Evolutionary conservation across 2,113 vertebrate genomes (phyloP).

Genomic region (Hemiscyllium ocellatum): DNA sequence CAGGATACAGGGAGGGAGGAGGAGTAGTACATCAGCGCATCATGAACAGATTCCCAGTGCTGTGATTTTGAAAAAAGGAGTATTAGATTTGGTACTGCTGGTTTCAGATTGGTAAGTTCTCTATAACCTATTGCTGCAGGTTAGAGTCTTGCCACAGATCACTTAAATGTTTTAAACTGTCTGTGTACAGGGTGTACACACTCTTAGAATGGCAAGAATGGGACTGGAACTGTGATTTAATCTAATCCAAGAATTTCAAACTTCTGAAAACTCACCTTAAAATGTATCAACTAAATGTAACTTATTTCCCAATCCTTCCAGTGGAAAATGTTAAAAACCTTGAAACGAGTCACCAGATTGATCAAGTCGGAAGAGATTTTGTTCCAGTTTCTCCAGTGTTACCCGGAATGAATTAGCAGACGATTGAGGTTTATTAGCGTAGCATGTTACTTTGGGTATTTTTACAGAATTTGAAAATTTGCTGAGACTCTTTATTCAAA

Average conservation of each 20-base stretch:
- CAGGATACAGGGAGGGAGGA: no score
- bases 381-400: not conserved
- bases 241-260: not conserved
- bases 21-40: not conserved
- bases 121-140: no score
- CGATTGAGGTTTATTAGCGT: not conserved
- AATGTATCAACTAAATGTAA: not conserved
- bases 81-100: no score
- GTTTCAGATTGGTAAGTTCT: no score
- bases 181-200: no score
- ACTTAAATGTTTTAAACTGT: no score
- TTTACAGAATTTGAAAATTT: not conserved
- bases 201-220: no score
- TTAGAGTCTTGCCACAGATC: no score
- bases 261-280: not conserved
- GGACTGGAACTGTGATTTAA: not conserved
- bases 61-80: not conserved
- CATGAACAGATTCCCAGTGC: not conserved
- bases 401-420: not conserved
- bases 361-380: not conserved
- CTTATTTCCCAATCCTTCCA: not conserved
- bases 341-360: not conserved
- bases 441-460: not conserved
- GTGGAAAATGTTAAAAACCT: not conserved
- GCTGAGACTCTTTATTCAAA: not conserved